Evolutionary conservation across 30 jellyfish, hydroid and myxozoan genomes (phyloP).

Genomic region (Phacellophora camtschatica): DNA sequence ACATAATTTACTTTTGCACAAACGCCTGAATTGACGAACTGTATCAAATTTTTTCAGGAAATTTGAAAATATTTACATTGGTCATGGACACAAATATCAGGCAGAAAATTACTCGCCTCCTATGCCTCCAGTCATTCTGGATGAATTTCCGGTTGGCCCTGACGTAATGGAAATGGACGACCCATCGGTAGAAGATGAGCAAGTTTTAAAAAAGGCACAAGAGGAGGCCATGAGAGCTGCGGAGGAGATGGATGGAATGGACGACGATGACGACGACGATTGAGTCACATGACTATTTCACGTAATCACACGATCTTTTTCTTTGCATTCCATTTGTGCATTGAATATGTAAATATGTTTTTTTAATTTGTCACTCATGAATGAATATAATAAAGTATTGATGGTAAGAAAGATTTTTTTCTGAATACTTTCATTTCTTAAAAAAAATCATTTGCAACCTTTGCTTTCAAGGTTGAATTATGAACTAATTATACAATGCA

Average conservation of each 20-base stretch:
- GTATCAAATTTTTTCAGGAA: constrained; percentile 41
- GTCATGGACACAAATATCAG: constrained; percentile 86
- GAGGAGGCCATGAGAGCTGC: constrained; percentile 87
- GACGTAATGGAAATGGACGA: constrained; percentile 83
- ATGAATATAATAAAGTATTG: too few species aligned
- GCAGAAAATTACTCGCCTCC: constrained; percentile 79
- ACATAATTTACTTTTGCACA: too few species aligned
- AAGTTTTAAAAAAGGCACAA: constrained; percentile 79
- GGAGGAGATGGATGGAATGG: constrained; percentile 90
- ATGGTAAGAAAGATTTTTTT: too few species aligned
- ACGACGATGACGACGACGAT: constrained; percentile 92
- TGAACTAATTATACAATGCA: too few species aligned
- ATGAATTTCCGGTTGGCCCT: constrained; percentile 83
- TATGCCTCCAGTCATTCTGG: constrained; percentile 74
- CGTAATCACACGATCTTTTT: neutral
- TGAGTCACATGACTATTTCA: neutral
- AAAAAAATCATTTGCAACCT: too few species aligned
- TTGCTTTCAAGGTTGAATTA: too few species aligned
- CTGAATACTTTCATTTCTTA: too few species aligned
- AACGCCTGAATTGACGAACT: too few species aligned
- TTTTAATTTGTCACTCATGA: neutral
- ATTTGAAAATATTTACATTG: constrained; percentile 84
- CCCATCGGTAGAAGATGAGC: constrained; percentile 94
- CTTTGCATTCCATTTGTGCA: neutral
- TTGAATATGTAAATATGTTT: neutral